Base-by-base conservation (phyloP, 1,140 invertebrate species). In the Neuroterus valhalla region DNA sequence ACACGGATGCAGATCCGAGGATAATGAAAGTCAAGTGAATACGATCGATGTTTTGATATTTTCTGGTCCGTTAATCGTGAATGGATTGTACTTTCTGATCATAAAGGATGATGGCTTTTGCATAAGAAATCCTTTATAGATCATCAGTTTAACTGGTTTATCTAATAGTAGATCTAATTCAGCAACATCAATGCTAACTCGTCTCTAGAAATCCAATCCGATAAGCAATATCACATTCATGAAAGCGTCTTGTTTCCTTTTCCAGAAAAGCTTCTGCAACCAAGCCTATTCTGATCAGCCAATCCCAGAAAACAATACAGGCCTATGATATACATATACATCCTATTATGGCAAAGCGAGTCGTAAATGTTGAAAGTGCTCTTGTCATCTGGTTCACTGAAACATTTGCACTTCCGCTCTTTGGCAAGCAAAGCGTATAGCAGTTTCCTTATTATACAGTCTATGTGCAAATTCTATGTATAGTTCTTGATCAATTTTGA, bases 21-120 rank as follows among this genome's bases (percentile, higher is more conserved):
- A 62, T 62, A 62, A 62, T 62, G 55, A 62, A 62, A 62, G 55
- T 62, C 55, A 31, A 62, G 26, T 62, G 55, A 62, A 62, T 62
- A 62, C 55, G 23, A 62, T 62, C 19, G 21, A 52, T 21, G 21
- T 52, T 52, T 23, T 14, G 23, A 62, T 62, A 31, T 62, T 62
- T 23, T 26, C 1, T 1, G 23, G 15, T 62, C 55, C 55, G 55
- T 62, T 62, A 38, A 62, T 62, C 55, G 55, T n/a, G 26, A 62
- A n/a, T n/a, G 14, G n/a, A 31, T 38, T 62, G 23, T 62, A n/a
- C 31, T 31, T 62, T 55, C 52, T 55, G 31, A 38, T 8, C 31
- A 38, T 38, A 38, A 38, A 38, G 31, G 31, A 38, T 8, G 31
- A 38, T 38, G 31, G 31, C 31, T 38, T 38, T 8, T 38, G 31